Conservation (phyloP, 2,888 invertebrate species). For the Hypena proboscidalis region DNA sequence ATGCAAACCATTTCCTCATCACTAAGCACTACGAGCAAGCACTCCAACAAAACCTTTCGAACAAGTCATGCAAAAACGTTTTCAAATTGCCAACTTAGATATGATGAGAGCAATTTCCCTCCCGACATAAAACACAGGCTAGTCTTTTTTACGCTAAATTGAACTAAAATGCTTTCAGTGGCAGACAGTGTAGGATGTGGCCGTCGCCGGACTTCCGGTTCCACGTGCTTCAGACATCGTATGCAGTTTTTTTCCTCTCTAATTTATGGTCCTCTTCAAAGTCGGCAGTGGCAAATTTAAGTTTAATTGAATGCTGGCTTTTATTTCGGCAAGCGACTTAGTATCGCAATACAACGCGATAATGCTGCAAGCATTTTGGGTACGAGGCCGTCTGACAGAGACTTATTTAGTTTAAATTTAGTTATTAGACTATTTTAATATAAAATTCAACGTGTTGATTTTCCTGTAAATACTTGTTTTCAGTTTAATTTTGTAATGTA, state of each 20-base stretch:
- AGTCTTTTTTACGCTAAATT: constrained; percentile 78
- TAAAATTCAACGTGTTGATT: too few relatives aligned
- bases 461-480: too few relatives aligned
- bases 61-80: constrained; percentile 37
- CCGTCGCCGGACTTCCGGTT: constrained; percentile 70
- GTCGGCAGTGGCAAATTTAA: constrained; percentile 31
- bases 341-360: too few relatives aligned
- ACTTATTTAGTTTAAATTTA: too few relatives aligned
- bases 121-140: constrained; percentile 67
- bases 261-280: constrained; percentile 54
- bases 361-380: too few relatives aligned
- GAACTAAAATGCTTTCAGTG: constrained; percentile 80
- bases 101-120: constrained; percentile 61
- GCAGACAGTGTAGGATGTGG: constrained; percentile 73
- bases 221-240: constrained; percentile 64
- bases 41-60: constrained; percentile 22
- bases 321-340: too few relatives aligned
- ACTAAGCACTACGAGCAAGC: constrained; percentile 23
- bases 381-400: too few relatives aligned
- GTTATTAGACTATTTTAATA: too few relatives aligned
- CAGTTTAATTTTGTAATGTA: too few relatives aligned
- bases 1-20: constrained; percentile 17
- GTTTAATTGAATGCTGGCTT: too few relatives aligned
- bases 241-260: constrained; percentile 60
- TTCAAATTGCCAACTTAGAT: constrained; percentile 40